Conservation (phyloP, 2,113 vertebrate species). For the Coptodon bakossiorum region DNA sequence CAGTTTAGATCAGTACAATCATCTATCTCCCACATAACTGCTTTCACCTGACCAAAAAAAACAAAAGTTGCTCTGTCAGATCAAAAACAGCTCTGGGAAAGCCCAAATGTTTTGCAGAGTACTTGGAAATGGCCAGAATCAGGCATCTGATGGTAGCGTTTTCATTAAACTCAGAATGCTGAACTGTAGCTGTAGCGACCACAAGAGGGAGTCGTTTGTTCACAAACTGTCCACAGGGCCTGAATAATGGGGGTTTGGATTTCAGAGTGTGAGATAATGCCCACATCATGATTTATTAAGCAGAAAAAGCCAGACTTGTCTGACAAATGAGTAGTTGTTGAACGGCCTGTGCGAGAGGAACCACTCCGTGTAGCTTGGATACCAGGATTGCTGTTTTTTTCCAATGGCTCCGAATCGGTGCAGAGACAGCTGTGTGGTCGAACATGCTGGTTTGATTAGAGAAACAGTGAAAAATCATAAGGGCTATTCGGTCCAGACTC, state of each 20-base stretch:
- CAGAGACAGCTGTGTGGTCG: constrained; percentile 55
- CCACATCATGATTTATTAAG: not conserved
- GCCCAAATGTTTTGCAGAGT: not conserved
- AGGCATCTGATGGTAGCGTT: not conserved
- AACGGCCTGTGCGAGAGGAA: constrained; percentile 1
- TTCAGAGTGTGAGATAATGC: not conserved
- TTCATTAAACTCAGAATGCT: not conserved
- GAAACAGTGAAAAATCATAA: constrained; percentile 44
- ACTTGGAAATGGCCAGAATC: not conserved
- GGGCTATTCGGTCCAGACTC: constrained; percentile 33
- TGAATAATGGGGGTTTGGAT: not conserved
- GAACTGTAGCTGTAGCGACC: not conserved
- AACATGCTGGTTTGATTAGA: constrained; percentile 57
- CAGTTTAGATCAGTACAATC: not conserved
- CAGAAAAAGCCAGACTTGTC: not conserved
- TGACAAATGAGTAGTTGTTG: not conserved
- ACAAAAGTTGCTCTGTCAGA: not conserved
- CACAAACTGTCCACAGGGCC: not conserved
- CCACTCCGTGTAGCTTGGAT: not conserved
- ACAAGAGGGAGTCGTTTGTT: constrained; percentile 46
- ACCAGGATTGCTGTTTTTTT: constrained; percentile 28
- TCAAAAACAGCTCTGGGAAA: not conserved
- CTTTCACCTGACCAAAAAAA: not conserved
- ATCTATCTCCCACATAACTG: not conserved
- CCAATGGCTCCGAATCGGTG: constrained; percentile 19